Conservation (phyloP, 2,113 vertebrate genomes). For the Rhombomys opimus region DNA sequence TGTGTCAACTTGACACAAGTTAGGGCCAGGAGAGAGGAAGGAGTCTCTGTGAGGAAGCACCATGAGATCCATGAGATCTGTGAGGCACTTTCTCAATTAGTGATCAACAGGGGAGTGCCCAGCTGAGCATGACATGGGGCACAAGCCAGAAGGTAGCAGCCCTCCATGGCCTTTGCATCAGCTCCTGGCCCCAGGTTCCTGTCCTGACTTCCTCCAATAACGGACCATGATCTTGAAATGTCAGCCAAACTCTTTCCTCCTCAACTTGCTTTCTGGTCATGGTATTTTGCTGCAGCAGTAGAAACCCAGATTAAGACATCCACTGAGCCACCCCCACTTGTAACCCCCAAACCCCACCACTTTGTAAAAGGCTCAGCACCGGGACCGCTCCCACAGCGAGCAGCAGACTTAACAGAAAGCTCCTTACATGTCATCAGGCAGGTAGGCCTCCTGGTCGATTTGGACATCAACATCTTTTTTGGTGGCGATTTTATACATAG, state of each 20-base stretch:
- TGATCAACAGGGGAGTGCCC: not conserved
- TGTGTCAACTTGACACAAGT: not conserved
- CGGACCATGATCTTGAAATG: not conserved
- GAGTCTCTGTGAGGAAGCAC: not conserved
- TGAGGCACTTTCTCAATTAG: not conserved
- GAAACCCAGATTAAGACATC: not conserved
- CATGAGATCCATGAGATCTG: not conserved
- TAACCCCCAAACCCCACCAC: accelerated
- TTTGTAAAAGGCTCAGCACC: not conserved
- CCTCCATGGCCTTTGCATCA: not conserved
- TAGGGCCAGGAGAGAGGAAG: not conserved
- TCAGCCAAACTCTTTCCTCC: not conserved
- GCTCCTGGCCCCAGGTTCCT: not conserved
- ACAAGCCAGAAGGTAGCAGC: not conserved
- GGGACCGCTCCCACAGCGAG: not conserved
- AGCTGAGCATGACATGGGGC: not conserved
- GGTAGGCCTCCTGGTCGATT: conserved; percentile 94
- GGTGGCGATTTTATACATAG: conserved; percentile 93
- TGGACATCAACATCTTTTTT: conserved; percentile 94
- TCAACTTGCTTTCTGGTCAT: not conserved
- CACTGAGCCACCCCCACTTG: not conserved
- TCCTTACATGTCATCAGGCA: conserved; percentile 93
- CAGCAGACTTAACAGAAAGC: not conserved
- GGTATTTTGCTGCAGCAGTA: not conserved
- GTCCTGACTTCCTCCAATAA: not conserved